These are phyloP conservation scores for Neopelma chrysocephalum DNA, from an alignment of 2,797 vertebrate species.

Conservation along the genomic window DNA sequence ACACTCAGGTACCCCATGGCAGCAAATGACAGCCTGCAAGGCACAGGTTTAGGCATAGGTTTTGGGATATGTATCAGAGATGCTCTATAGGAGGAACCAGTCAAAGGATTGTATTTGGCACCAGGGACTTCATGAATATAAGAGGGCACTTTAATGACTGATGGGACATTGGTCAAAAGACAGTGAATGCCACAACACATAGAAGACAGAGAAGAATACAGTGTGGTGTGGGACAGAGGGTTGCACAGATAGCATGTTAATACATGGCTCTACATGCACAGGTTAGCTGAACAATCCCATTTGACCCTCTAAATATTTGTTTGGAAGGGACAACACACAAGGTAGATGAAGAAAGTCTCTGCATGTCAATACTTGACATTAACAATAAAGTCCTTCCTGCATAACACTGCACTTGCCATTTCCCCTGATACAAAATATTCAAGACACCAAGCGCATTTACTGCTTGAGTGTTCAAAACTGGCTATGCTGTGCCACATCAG, in stretches of 20 bases:
- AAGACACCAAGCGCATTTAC: neutral
- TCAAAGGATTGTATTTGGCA: neutral
- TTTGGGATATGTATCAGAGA: neutral
- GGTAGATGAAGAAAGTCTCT: neutral
- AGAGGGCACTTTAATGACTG: neutral
- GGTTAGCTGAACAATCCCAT: neutral
- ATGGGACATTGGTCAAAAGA: neutral
- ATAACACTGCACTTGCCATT: neutral
- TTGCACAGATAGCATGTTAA: neutral
- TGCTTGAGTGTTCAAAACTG: neutral
- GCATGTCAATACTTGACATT: neutral
- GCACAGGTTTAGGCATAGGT: neutral
- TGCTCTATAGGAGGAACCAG: neutral
- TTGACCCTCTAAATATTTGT: neutral
- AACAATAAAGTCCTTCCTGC: neutral
- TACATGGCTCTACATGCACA: neutral
- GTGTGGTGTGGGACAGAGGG: accelerated
- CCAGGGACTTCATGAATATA: neutral
- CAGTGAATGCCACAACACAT: neutral
- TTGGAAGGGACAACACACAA: neutral
- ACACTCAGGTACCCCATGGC: neutral
- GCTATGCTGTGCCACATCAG: neutral
- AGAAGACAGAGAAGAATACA: neutral
- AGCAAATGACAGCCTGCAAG: neutral
- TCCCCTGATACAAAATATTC: neutral